Evolutionary conservation across 2,113 vertebrate genomes (phyloP).

Genomic region (Malurus elegans): DNA sequence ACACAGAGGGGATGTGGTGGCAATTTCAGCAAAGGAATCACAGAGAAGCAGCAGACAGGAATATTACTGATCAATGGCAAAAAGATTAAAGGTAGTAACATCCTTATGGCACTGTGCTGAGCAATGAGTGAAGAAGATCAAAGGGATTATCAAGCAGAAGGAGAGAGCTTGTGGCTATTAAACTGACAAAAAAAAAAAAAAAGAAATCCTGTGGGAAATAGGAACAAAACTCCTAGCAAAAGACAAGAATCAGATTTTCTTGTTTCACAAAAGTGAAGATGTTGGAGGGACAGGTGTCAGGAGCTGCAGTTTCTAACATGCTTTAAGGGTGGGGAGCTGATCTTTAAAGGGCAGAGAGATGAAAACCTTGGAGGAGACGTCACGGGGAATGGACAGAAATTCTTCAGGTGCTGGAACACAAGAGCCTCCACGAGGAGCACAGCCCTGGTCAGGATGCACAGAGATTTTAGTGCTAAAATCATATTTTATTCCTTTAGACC

Average conservation of each 20-base stretch:
- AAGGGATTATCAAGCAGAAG: background rate
- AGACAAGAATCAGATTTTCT: slow-evolving; percentile 17
- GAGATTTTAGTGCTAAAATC: background rate
- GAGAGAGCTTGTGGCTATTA: slow-evolving; percentile 55
- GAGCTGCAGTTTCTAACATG: background rate
- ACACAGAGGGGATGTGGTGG: background rate
- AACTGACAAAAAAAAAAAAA: background rate
- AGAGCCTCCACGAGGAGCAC: fast-evolving
- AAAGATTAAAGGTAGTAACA: slow-evolving; percentile 55
- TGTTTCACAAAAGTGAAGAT: background rate
- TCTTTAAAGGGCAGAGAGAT: background rate
- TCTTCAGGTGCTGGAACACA: background rate
- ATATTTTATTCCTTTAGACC: background rate
- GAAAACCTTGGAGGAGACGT: background rate
- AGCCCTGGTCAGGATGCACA: background rate
- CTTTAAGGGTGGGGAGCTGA: background rate
- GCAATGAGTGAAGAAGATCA: slow-evolving; percentile 42
- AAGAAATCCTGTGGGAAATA: background rate
- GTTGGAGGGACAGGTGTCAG: background rate
- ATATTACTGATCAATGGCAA: slow-evolving; percentile 44
- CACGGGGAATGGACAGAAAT: background rate
- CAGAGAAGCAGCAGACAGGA: slow-evolving; percentile 2
- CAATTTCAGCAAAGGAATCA: slow-evolving; percentile 1
- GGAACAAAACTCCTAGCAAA: slow-evolving; percentile 19
- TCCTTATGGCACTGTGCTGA: slow-evolving; percentile 17